Base-by-base conservation (phyloP, 1,140 invertebrate species). In the Formica selysi region DNA sequence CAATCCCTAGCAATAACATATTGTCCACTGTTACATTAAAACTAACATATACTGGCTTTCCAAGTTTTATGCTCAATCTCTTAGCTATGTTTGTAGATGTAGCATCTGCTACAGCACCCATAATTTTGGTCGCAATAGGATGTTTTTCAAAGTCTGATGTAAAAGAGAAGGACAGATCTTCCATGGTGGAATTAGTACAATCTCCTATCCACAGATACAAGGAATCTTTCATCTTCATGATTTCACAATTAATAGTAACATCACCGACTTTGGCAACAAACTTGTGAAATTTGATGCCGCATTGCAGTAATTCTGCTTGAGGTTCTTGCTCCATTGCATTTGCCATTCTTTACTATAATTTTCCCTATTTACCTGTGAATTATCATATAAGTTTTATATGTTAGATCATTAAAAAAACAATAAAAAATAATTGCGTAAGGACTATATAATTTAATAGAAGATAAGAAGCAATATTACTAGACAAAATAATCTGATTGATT, bases 11-110 rank as follows among this genome's bases (percentile, higher is more conserved):
- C 26, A 95, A 76, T 3, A 70, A 88, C 0, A 92, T 44, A 64
- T 94, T 93, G 48, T 94, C 76, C 38, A 85, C 76, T 7, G 84
- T 64, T 16, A 95, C 6, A 83, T 95, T 95, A 73, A 94, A 95
- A 85, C 95, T 95, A 41, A 95, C 91, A 73, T 94, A 95, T 57
- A 95, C 91, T 22, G 93, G 91, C 76, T 93, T 94, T 19, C 92
- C 91, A 3, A 91, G 85, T 87, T 93, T 95, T 68, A 93, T 94
- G 0, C 93, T 91, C 0, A 95, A 83, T 87, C 93, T 92, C 29
- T 89, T 92, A 0, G 95, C 94, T 6, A 95, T 41, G 44, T 93
- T 93, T 0, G 48, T 78, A 0, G 95, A 95, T 8, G 85, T 76
- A 19, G 86, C 78, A 74, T 95, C 93, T 3, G 86, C 89, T 1